Evolutionary conservation across 1,140 invertebrate genomes (phyloP).

Genomic region (Tetraneura akinire): DNA sequence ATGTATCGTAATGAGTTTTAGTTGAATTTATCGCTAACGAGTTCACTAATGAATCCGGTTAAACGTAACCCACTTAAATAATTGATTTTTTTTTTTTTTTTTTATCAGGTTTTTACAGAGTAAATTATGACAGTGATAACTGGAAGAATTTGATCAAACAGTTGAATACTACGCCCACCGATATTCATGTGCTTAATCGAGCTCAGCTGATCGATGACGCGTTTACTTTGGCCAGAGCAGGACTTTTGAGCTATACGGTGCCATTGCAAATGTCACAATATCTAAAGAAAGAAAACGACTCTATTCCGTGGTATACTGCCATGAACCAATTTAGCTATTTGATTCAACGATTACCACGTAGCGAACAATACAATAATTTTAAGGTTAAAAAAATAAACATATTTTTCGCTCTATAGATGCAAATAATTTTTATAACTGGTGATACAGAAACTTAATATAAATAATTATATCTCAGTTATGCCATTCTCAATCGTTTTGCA

Average conservation of each 20-base stretch:
- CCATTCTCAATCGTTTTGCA: too few species aligned
- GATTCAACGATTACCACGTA: not conserved
- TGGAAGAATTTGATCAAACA: slow-evolving; percentile 66
- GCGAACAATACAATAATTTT: slow-evolving; percentile 59
- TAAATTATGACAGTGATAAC: slow-evolving; percentile 72
- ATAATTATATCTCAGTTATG: too few species aligned
- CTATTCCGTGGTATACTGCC: slow-evolving; percentile 63
- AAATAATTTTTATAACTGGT: too few species aligned
- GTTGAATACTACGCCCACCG: slow-evolving; percentile 56
- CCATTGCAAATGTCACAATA: slow-evolving; percentile 57
- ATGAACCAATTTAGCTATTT: slow-evolving; percentile 12
- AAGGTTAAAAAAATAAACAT: not conserved
- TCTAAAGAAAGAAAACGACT: slow-evolving; percentile 61
- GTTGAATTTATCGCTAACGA: too few species aligned
- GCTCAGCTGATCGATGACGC: slow-evolving; percentile 82
- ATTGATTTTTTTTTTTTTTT: too few species aligned
- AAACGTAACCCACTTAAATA: too few species aligned
- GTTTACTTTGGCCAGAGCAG: slow-evolving; percentile 71
- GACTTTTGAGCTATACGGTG: slow-evolving; percentile 48
- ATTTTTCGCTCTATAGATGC: too few species aligned
- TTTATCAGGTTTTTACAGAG: slow-evolving; percentile 65
- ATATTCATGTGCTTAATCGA: slow-evolving; percentile 70
- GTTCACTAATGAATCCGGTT: too few species aligned
- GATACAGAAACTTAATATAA: too few species aligned
- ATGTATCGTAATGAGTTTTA: too few species aligned